A percentile compares a stretch with the other conserved stretches of the same genome.
These are phyloP conservation scores for Helobdella robusta DNA, from an alignment of 2,888 invertebrate genomes.

Conservation along the genomic window DNA sequence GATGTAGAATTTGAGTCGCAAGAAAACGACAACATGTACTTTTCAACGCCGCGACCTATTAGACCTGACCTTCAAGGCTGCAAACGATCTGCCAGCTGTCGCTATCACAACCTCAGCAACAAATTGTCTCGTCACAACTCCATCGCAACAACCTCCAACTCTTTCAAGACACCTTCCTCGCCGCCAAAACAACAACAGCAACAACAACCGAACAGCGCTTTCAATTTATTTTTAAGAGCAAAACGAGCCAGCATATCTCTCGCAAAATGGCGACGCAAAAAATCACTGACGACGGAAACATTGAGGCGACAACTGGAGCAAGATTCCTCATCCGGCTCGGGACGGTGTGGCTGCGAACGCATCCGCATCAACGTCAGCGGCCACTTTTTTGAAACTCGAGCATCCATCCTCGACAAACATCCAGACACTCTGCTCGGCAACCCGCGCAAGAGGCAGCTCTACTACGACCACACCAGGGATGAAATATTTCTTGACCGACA, in stretches of 20 bases:
- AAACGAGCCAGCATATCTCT: constrained; percentile 16
- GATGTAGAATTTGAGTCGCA: too few species aligned
- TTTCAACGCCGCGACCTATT: too few species aligned
- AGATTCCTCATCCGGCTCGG: not conserved
- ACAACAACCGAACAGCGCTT: too few species aligned
- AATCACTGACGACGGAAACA: constrained; percentile 1
- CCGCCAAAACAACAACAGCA: too few species aligned
- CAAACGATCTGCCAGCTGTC: too few species aligned
- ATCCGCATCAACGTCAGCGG: constrained; percentile 49
- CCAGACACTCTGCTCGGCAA: constrained; percentile 48
- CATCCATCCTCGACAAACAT: constrained; percentile 43
- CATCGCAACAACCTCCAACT: too few species aligned
- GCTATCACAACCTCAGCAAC: too few species aligned
- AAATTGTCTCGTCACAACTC: too few species aligned
- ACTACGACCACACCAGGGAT: constrained; percentile 44
- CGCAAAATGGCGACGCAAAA: constrained; percentile 25
- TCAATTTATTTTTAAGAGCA: not conserved
- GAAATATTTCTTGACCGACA: constrained; percentile 50
- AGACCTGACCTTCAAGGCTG: too few species aligned
- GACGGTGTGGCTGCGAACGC: constrained; percentile 38
- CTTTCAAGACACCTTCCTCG: too few species aligned
- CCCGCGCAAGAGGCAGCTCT: constrained; percentile 44
- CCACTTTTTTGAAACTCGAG: constrained; percentile 47
- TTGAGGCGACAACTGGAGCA: not conserved
- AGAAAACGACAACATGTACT: too few species aligned